Evolutionary conservation across 2,113 vertebrate genomes (phyloP), one percentile per base, ranked within the genome.

Genomic region (Danionella cerebrum): DNA sequence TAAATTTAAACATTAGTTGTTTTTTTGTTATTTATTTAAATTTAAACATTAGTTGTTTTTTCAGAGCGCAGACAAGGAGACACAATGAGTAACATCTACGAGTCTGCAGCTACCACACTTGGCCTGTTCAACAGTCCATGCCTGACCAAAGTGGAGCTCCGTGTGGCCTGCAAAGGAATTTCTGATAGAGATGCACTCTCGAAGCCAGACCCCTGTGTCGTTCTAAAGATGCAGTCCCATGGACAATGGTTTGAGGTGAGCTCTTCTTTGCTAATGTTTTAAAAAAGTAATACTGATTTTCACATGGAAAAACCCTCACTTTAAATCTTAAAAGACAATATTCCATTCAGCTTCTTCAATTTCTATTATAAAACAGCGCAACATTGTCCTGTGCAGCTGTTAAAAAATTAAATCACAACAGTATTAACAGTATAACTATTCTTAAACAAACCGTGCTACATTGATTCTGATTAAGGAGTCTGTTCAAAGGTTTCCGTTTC

Each of bases 181-280:
- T 82, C 89, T 2, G 89, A 91, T 81, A 81, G 90, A 3, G 92
- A 92, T 24, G 89, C 89, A 0, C 87, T 90, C 67, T 80, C 86
- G 78, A 91, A 91, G 47, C 90, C 92, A 0, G 88, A 94, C 74
- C 92, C 92, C 7, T 92, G 91, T 1, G 89, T 92, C 69, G 82
- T 93, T 57, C 83, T 94, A 41, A 92, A 92, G 79, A 86, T 91
- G 85, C 89, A 88, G 82, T 91, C 88, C 0, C 89, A 91, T 0
- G 92, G 90, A 31, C 90, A 92, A 64, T 92, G 92, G 92, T 89
- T 87, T 24, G 92, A 94, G 91, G 92, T 94, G 80, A 57, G 79
- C 44, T 35, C 8, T 4, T n/a, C 16, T n/a, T 16, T 31, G 24
- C 6, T 31, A 8, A 48, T 31, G 36, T 11, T 11, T 53, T n/a